Base-by-base conservation (phyloP, 2,888 invertebrate species). In the Napeogenes sylphis region DNA sequence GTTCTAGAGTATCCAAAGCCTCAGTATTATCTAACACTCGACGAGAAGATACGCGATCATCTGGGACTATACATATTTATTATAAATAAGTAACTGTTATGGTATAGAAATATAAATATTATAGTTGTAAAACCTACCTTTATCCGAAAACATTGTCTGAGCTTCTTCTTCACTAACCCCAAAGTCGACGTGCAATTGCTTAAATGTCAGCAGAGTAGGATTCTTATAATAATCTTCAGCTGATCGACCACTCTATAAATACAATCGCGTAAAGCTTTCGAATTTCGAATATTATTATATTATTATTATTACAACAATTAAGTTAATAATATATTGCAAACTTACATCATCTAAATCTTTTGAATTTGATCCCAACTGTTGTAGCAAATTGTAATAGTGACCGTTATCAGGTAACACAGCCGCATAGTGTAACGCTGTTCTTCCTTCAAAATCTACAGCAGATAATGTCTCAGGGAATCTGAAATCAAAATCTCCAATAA, bases 361-460 rank as follows among this genome's bases (percentile, higher is more conserved):
- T 2, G 95, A 93, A 86, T 98, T 96, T 45, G 96, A 96, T 58
- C 98, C 98, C 63, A 97, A 92, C 79, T 96, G 96, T 70, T 95
- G 92, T 58, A 98, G 89, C 60, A 97, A 91, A 81, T 96, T 96
- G 82, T 95, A 97, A 78, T 96, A 96, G 80, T 97, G 96, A 0
- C 96, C 96, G 76, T 97, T 97, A 75, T 98, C 96, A 51, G 94
- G 94, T 63, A 96, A 86, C 12, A 94, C 94, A 3, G 96, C 96
- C 2, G 97, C 96, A 79, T 97, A 98, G 84, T 98, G 97, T 68
- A 98, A 90, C 1, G 97, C 94, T n/a, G 97, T 96, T 72, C 97
- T 91, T 55, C 95, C 96, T 80, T 95, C 94, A 71, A 93, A 92
- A 84, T 97, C 97, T 56, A 93, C 92, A 60, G 94, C 94, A 67